Base-by-base conservation (phyloP, 2,888 invertebrate genomes). In the Drosophila niveifrons region DNA sequence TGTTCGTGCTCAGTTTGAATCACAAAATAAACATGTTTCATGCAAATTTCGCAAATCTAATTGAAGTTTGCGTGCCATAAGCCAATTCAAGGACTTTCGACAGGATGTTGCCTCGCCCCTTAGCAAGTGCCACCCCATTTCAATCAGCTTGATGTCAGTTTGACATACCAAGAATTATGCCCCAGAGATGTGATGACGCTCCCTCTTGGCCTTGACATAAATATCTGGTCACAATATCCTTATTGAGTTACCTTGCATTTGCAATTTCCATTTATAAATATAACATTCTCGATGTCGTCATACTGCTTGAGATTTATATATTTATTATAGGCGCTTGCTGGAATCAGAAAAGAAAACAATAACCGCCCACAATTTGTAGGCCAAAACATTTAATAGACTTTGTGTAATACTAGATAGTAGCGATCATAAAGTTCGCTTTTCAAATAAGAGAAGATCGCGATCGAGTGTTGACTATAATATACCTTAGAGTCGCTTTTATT, bases 301-400 rank as follows among this genome's bases (percentile, higher is more conserved):
- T 76, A 28, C 57, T 10, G 18, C 29, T 43, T 28, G 39, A 69
- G 59, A 63, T 66, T 56, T 72, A 55, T 58, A 47, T 28, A 56
- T 53, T n/a, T 44, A n/a, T 9, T 28, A 55, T 46, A 48, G 34
- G 46, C 13, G 28, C 11, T 34, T 23, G 17, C 50, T 44, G 63
- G 58, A 58, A 75, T 84, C 82, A 71, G 76, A 81, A 63, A 69
- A 50, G 67, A 68, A 72, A 72, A 83, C 79, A 87, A 81, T 67
- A 81, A 76, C 70, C 78, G 81, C 82, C 87, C 81, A 80, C 82
- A 75, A 23, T 58, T 66, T 70, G 68, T 80, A 41, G 79, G 65
- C 72, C 70, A 57, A 43, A 72, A 68, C 36, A 66, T 82, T 82
- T 72, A 85, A 82, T 82, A 72, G 83, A 44, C 68, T 76, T 56